Base-by-base conservation (phyloP, 1,140 invertebrate genomes). In the Ostrea denselamellosa region DNA sequence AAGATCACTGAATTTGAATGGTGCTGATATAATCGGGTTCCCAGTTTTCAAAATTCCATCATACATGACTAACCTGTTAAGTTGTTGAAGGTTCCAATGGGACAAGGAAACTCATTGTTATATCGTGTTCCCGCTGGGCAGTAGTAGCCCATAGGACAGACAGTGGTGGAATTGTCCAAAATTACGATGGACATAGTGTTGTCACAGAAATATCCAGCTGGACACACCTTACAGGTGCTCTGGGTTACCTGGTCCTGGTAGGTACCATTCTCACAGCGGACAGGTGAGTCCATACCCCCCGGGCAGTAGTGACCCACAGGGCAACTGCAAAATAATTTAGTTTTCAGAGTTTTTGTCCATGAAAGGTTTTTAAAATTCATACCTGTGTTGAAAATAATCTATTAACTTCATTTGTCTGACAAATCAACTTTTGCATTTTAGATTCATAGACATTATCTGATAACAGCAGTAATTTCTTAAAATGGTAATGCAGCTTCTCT, bases 11-110 rank as follows among this genome's bases (percentile, higher is more conserved):
- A 44, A 44, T 44, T 44, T 1, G 34, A 44, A 44, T 44, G 34
- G 34, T 44, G 34, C 5, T 44, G 34, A 44, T 44, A 44, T 44
- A 44, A 44, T 2, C 5, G 34, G 34, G 34, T 44, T 44, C 34
- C 34, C 34, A 44, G 34, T 44, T 28, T 34, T 77, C 68, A 77
- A 14, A 25, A 28, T 34, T 77, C 25, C 5, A 44, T 44, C 34
- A 2, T 25, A 28, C 10, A 71, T 25, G 3, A n/a, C 65, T 87
- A 52, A 92, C 92, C 93, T 86, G 94, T 94, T 44, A 88, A 56
- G 87, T 94, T 94, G 87, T 92, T 93, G 91, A 92, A 94, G 7
- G 93, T 93, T 85, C 94, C 94, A 10, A 93, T 90, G 28, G 94
- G 94, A 90, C 94, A 94, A 9, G 92, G 92, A 87, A 90, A 92